Evolutionary conservation across 35 echinoderm and acorn worm species (phyloP), one percentile per base, ranked within the genome.

Genomic region (Anneissia japonica): DNA sequence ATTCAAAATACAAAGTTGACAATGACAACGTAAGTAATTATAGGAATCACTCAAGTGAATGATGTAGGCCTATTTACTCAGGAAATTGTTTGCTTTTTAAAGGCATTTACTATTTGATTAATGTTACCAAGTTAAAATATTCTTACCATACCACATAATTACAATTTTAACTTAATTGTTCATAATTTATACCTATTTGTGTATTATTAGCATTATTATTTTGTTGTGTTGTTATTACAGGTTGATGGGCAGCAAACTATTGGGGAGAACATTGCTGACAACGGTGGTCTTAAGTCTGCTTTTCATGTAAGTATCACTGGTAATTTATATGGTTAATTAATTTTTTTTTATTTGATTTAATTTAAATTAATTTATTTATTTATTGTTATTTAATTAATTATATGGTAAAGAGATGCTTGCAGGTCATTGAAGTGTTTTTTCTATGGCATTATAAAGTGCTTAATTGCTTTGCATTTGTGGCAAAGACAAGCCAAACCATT

Each of bases 181-280:
- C n/a, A n/a, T n/a, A n/a, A n/a, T n/a, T n/a, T n/a, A n/a, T n/a
- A n/a, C n/a, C n/a, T n/a, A n/a, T n/a, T n/a, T n/a, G n/a, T n/a
- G n/a, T n/a, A n/a, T n/a, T n/a, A n/a, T n/a, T n/a, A n/a, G n/a
- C n/a, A n/a, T n/a, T n/a, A n/a, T n/a, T n/a, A n/a, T n/a, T n/a
- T n/a, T n/a, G n/a, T n/a, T n/a, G n/a, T n/a, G n/a, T n/a, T n/a
- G n/a, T n/a, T 40, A 0, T 46, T 84, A 30, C 46, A 99, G 96
- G 87, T 99, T 86, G 85, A 92, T 80, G 96, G 96, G 0, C 91
- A 85, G 74, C 85, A 84, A 76, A 99, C 96, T n/a, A 77, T 99
- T 35, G 92, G 96, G 72, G 96, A 99, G 83, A 99, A 99, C 75
- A 99, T 99, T 64, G 96, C 96, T 6, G 96, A 99, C 76, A 99